Evolutionary conservation across 2,797 vertebrate species (phyloP).

Genomic region (Choloepus didactylus): DNA sequence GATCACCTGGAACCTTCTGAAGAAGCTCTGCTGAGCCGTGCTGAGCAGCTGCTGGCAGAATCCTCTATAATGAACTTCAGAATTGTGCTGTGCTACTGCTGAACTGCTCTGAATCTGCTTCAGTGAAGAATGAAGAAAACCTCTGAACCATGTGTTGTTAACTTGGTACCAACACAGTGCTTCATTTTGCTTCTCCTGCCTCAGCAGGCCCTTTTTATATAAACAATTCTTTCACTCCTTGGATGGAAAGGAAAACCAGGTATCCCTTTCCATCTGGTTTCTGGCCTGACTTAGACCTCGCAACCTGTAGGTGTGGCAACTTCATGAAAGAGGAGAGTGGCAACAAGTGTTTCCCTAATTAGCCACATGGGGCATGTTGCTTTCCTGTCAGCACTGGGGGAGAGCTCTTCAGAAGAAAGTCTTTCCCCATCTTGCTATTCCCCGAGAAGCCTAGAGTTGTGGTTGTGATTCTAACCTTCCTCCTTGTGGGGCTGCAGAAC

Average conservation of each 20-base stretch:
- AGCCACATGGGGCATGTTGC: background rate
- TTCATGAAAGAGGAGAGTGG: background rate
- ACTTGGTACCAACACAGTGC: background rate
- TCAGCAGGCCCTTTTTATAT: background rate
- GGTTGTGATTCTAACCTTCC: background rate
- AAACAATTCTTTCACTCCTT: background rate
- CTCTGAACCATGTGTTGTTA: background rate
- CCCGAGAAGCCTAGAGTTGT: background rate
- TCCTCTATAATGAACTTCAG: too few relatives aligned
- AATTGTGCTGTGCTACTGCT: background rate
- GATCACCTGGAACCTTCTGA: background rate
- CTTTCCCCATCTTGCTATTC: background rate
- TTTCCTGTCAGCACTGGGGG: background rate
- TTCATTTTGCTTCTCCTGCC: background rate
- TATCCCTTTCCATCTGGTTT: background rate
- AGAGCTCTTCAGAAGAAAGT: background rate
- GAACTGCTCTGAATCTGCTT: background rate
- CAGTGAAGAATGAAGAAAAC: background rate
- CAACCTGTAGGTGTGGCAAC: background rate
- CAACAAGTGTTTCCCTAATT: background rate
- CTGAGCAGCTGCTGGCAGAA: background rate
- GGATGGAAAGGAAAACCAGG: background rate
- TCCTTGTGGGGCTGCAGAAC: background rate
- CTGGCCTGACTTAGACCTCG: background rate
- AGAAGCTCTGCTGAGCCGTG: background rate